Evolutionary conservation across 1,140 invertebrate genomes (phyloP).

Genomic region (Drosophila neocordata): DNA sequence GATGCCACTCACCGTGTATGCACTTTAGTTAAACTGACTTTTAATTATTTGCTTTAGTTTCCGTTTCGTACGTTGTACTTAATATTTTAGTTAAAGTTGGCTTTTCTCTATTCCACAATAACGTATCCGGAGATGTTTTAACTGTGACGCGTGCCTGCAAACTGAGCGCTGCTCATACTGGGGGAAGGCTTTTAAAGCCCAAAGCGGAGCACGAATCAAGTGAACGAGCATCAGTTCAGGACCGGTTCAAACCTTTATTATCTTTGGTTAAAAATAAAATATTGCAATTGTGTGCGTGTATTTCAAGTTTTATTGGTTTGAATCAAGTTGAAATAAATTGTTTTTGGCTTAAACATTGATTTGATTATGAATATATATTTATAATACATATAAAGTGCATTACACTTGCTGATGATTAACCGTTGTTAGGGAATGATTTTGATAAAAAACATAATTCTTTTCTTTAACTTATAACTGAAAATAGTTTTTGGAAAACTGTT

Average conservation of each 20-base stretch:
- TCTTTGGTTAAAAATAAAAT: background rate
- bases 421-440: background rate
- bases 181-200: slow-evolving; percentile 65
- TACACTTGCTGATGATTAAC: slow-evolving; percentile 6
- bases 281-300: background rate
- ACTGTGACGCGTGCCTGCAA: slow-evolving; percentile 42
- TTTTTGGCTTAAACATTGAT: background rate
- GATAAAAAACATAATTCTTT: no score
- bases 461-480: background rate
- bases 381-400: background rate
- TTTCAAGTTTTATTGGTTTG: background rate
- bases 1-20: slow-evolving; percentile 59
- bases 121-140: slow-evolving; percentile 38
- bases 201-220: slow-evolving; percentile 21
- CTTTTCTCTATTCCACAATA: slow-evolving; percentile 4
- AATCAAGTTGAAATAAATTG: slow-evolving; percentile 2
- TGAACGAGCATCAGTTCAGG: slow-evolving; percentile 41
- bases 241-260: slow-evolving; percentile 55
- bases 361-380: background rate
- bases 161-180: slow-evolving; percentile 64
- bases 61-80: slow-evolving; percentile 41
- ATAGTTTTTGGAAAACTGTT: no score
- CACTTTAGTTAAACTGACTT: slow-evolving; percentile 66
- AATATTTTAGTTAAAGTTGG: slow-evolving; percentile 24
- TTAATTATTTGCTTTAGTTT: slow-evolving; percentile 72